phyloP scores from a whole-genome alignment of 2,888 invertebrate species.

The Alviniconcha strummeri region DNA sequence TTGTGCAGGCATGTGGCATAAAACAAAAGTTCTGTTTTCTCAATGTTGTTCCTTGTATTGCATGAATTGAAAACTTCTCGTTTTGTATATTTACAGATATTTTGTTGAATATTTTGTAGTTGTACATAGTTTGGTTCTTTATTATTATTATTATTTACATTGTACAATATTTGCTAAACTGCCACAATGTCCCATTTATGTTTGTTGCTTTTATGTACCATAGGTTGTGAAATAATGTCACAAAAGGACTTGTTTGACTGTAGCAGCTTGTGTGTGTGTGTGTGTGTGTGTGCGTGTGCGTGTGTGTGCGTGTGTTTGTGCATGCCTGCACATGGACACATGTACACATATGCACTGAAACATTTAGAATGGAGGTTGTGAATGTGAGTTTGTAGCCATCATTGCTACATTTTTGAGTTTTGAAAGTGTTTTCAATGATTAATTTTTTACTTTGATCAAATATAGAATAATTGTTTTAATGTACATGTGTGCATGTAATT shows the following conservation, averaged over 20 bases:
- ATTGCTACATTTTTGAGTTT: background rate
- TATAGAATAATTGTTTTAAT: background rate
- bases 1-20: too few species aligned
- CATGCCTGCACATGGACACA: background rate
- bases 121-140: slow-evolving; percentile 20
- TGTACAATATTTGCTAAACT: slow-evolving; percentile 23
- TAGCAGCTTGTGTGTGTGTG: background rate
- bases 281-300: background rate
- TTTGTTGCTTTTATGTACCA: slow-evolving; percentile 19
- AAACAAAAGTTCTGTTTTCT: too few species aligned
- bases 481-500: slow-evolving; percentile 8
- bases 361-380: background rate
- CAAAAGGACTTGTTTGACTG: background rate
- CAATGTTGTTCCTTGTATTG: too few species aligned
- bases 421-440: too few species aligned
- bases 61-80: too few species aligned
- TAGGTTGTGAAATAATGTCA: slow-evolving; percentile 18
- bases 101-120: background rate
- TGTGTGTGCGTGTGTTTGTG: background rate
- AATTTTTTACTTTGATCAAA: background rate
- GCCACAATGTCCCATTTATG: background rate
- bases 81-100: background rate
- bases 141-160: background rate
- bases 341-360: background rate
- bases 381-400: background rate